Conservation (phyloP, 1,140 invertebrate species). For the Matsumurasca onukii region DNA sequence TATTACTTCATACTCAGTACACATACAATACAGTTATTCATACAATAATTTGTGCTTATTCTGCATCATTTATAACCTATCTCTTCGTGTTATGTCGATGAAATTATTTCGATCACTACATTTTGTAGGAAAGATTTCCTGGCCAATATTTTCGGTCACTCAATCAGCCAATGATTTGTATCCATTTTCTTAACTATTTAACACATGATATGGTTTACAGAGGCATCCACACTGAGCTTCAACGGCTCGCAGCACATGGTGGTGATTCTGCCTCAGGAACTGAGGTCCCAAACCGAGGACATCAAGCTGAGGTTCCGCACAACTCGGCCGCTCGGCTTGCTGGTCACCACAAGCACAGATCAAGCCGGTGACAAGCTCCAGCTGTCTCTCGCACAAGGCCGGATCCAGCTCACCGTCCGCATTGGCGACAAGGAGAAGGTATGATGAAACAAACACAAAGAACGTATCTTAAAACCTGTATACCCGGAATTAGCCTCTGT, state of each 20-base stretch:
- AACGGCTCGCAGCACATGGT: slow-evolving; percentile 87
- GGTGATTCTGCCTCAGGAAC: slow-evolving; percentile 74
- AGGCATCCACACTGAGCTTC: slow-evolving; percentile 82
- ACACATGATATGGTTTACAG: slow-evolving; percentile 57
- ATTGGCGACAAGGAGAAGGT: slow-evolving; percentile 87
- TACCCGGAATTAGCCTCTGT: no score
- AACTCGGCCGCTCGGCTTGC: slow-evolving; percentile 66
- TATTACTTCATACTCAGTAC: no score
- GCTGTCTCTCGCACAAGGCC: slow-evolving; percentile 76
- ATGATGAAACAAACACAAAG: slow-evolving; percentile 29
- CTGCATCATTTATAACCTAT: no score
- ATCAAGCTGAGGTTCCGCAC: slow-evolving; percentile 87
- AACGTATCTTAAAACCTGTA: not conserved
- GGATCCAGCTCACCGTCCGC: slow-evolving; percentile 75
- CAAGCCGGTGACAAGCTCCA: slow-evolving; percentile 78
- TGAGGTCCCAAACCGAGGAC: slow-evolving; percentile 89
- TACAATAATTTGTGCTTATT: no score
- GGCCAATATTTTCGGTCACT: no score
- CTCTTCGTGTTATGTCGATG: no score
- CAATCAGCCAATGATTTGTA: no score
- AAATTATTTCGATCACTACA: no score
- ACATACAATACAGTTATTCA: no score
- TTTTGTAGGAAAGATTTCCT: no score
- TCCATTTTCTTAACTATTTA: no score
- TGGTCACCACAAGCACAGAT: slow-evolving; percentile 73